Evolutionary conservation across 2,113 vertebrate species (phyloP).

Genomic region (Mus spicilegus): DNA sequence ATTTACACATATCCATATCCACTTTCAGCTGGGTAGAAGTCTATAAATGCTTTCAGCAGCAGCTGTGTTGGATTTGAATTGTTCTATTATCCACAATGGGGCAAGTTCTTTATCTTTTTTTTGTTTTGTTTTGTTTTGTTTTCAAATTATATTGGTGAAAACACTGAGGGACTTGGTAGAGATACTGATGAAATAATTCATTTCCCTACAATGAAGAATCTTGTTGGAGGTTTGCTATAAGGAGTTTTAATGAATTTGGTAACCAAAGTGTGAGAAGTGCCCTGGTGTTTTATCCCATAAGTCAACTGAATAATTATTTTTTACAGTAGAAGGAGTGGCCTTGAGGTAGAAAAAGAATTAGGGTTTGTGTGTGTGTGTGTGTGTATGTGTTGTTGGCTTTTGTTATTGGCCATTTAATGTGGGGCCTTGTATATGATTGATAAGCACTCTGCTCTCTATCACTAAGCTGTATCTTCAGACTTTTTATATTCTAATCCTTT

Average conservation of each 20-base stretch:
- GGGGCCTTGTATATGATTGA: not conserved
- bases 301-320: not conserved
- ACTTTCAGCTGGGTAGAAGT: not conserved
- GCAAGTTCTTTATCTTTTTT: not conserved
- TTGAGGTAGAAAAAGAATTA: not conserved
- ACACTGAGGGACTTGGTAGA: not conserved
- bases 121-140: conserved; percentile 1
- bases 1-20: not conserved
- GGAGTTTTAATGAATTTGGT: conserved; percentile 31
- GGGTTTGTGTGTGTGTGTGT: not conserved
- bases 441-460: not conserved
- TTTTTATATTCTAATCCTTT: not conserved
- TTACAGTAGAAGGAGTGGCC: not conserved
- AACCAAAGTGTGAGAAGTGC: not conserved
- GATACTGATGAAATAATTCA: not conserved
- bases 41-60: not conserved
- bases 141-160: not conserved
- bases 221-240: conserved; percentile 13
- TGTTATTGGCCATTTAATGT: not conserved
- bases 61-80: not conserved
- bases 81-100: not conserved
- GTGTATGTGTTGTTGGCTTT: not conserved
- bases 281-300: not conserved
- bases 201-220: conserved; percentile 47
- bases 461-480: not conserved